Percentiles rank a stretch among this genome's conserved stretches.
Evolutionary conservation across 2,113 vertebrate genomes (phyloP).

Genomic region (Chionodraco myersi): DNA sequence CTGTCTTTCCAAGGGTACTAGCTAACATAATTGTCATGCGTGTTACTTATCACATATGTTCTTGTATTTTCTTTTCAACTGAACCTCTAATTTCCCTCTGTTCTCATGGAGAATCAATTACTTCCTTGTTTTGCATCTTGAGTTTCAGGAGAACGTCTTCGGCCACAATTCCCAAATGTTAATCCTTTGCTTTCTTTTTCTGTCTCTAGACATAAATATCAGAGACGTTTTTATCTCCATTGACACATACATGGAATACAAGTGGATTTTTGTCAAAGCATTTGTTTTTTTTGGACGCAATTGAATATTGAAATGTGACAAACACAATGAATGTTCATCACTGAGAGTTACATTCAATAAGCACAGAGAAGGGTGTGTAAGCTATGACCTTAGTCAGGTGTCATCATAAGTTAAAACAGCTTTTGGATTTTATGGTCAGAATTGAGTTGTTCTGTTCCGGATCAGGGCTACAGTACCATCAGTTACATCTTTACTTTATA

Average conservation of each 20-base stretch:
- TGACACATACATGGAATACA: slow-evolving; percentile 4
- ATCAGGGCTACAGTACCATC: not conserved
- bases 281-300: not conserved
- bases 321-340: slow-evolving; percentile 21
- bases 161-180: slow-evolving; percentile 18
- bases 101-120: slow-evolving; percentile 26
- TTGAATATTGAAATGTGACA: slow-evolving; percentile 14
- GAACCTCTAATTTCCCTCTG: not conserved
- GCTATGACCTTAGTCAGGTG: slow-evolving; percentile 48
- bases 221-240: not conserved
- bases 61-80: not conserved
- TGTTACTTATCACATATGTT: not conserved
- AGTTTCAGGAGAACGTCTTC: slow-evolving; percentile 15
- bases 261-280: not conserved
- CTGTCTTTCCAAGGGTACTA: not conserved
- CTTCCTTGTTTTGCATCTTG: slow-evolving; percentile 24
- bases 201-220: not conserved
- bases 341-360: slow-evolving; percentile 34
- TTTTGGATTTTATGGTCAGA: slow-evolving; percentile 35
- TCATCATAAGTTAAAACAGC: slow-evolving; percentile 48
- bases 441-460: slow-evolving; percentile 32
- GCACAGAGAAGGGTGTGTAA: slow-evolving; percentile 15
- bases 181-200: slow-evolving; percentile 1
- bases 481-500: slow-evolving; percentile 7
- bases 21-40: slow-evolving; percentile 25